Percentiles rank a stretch among this genome's conserved stretches.
Evolutionary conservation across 2,888 invertebrate species (phyloP).

Genomic region (Lutraria lutraria): DNA sequence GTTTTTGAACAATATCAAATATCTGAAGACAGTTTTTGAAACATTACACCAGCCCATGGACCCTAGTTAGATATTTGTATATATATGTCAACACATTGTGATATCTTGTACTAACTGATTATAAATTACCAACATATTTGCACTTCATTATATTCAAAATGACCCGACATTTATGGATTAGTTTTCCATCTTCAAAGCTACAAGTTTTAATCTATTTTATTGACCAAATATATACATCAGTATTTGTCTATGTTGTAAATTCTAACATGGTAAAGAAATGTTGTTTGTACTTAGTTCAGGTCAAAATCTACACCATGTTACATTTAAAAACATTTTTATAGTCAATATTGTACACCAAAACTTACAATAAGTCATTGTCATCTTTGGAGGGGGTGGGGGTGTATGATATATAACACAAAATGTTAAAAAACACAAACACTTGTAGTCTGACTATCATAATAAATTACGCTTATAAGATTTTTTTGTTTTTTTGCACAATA

Average conservation of each 20-base stretch:
- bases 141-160: slow-evolving; percentile 5
- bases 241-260: background rate
- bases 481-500: too few species aligned
- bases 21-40: background rate
- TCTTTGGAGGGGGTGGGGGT: too few species aligned
- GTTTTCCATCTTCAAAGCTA: background rate
- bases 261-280: background rate
- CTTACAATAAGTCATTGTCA: too few species aligned
- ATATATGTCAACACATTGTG: background rate
- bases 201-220: slow-evolving; percentile 1
- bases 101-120: background rate
- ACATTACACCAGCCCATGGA: background rate
- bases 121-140: slow-evolving; percentile 11
- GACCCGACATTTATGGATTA: slow-evolving; percentile 11
- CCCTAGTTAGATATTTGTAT: background rate
- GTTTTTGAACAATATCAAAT: background rate
- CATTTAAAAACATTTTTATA: too few species aligned
- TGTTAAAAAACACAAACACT: too few species aligned
- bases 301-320: too few species aligned
- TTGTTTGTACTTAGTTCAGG: too few species aligned
- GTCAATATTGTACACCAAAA: too few species aligned
- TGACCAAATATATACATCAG: slow-evolving; percentile 1
- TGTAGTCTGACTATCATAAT: too few species aligned
- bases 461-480: too few species aligned
- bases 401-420: too few species aligned